Percentiles rank a stretch among this genome's conserved stretches.
Evolutionary conservation across 2,888 invertebrate species (phyloP).

Genomic region (Nemotelus pantherinus): DNA sequence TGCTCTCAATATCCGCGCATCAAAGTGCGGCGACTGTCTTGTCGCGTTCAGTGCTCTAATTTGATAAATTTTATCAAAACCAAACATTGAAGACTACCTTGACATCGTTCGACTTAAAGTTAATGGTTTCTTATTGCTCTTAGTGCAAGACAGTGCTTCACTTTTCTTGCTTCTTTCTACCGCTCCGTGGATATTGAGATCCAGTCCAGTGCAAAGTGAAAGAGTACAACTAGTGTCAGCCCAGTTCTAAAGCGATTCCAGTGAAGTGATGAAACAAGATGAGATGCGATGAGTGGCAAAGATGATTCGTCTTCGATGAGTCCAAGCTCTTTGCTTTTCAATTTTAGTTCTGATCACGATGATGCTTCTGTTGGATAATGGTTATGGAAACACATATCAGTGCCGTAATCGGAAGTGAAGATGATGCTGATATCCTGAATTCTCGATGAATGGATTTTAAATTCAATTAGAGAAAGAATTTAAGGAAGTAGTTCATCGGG

Average conservation of each 20-base stretch:
- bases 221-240: no score
- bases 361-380: neutral
- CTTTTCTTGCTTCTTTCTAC: no score
- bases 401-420: neutral
- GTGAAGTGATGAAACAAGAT: neutral
- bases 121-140: constrained; percentile 21
- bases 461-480: constrained; percentile 9
- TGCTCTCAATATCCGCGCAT: no score
- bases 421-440: neutral
- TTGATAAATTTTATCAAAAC: constrained; percentile 40
- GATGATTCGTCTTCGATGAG: neutral
- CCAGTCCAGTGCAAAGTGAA: no score
- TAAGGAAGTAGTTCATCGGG: no score
- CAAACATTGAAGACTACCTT: constrained; percentile 27
- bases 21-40: neutral
- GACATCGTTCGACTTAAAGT: constrained; percentile 31
- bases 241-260: neutral
- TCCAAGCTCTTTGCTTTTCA: neutral
- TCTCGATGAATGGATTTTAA: neutral
- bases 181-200: no score
- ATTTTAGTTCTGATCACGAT: neutral
- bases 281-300: neutral
- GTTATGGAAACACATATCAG: neutral
- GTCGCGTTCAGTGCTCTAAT: constrained; percentile 26
- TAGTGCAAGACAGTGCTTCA: no score